These are phyloP conservation scores for Petrocephalus zakoni DNA, from an alignment of 2,113 vertebrate genomes.

Conservation along the genomic window DNA sequence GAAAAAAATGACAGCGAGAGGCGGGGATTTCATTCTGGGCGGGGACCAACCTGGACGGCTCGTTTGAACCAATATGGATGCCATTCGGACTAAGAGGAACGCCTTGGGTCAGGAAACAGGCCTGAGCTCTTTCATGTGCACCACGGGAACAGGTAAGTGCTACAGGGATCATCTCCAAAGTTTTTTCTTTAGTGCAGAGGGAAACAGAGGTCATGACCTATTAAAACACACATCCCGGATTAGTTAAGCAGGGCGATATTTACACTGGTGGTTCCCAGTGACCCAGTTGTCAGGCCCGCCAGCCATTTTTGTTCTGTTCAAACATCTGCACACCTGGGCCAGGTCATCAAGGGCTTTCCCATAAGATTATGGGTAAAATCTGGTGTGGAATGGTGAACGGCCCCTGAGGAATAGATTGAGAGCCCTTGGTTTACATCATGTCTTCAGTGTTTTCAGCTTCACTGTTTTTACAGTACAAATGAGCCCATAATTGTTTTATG, in stretches of 20 bases:
- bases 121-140: constrained; percentile 26
- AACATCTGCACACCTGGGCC: background rate
- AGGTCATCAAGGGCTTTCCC: background rate
- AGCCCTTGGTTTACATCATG: background rate
- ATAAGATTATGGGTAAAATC: background rate
- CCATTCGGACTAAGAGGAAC: background rate
- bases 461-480: background rate
- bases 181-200: constrained; percentile 35
- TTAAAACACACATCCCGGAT: constrained; percentile 59
- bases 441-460: background rate
- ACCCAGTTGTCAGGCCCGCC: background rate
- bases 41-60: background rate
- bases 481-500: background rate
- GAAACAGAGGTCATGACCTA: constrained; percentile 49
- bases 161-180: constrained; percentile 32
- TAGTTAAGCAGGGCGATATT: background rate
- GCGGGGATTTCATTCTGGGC: background rate
- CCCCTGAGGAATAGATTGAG: background rate
- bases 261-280: background rate
- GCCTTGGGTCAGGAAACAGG: constrained; percentile 18
- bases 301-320: background rate
- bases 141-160: constrained; percentile 6
- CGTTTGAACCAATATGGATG: background rate
- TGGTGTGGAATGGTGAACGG: background rate
- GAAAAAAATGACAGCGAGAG: constrained; percentile 31